These are phyloP conservation scores for Pitangus sulphuratus DNA, from an alignment of 2,797 vertebrate species.

Conservation along the genomic window DNA sequence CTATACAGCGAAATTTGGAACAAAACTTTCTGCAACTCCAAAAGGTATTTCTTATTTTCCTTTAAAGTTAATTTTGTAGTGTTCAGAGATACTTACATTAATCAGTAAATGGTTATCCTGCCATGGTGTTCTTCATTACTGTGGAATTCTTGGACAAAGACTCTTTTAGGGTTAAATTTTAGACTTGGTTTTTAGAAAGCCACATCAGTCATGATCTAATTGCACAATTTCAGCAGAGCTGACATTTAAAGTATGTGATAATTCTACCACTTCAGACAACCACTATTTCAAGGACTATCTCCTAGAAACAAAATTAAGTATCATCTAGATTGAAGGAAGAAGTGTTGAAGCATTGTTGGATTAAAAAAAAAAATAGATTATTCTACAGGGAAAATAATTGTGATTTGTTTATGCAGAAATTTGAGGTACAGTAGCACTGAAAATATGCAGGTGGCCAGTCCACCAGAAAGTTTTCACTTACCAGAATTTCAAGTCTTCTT, in stretches of 20 bases:
- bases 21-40: constrained; percentile 26
- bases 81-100: background rate
- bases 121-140: background rate
- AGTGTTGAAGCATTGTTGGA: background rate
- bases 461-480: constrained; percentile 9
- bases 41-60: background rate
- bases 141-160: background rate
- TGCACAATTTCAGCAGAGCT: constrained; percentile 42
- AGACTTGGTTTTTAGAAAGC: constrained; percentile 35
- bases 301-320: constrained; percentile 39
- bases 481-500: constrained; percentile 2
- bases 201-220: constrained; percentile 53
- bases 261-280: constrained; percentile 58
- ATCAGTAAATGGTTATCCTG: background rate
- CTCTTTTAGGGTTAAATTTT: constrained; percentile 30
- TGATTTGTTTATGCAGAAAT: background rate
- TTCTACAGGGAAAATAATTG: background rate
- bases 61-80: background rate
- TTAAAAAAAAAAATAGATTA: background rate
- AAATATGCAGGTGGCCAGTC: background rate
- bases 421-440: background rate
- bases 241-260: constrained; percentile 69
- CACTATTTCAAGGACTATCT: constrained; percentile 43
- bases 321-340: constrained; percentile 20
- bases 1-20: background rate